Conservation (phyloP, 1,140 invertebrate genomes). For the Physella acuta region DNA sequence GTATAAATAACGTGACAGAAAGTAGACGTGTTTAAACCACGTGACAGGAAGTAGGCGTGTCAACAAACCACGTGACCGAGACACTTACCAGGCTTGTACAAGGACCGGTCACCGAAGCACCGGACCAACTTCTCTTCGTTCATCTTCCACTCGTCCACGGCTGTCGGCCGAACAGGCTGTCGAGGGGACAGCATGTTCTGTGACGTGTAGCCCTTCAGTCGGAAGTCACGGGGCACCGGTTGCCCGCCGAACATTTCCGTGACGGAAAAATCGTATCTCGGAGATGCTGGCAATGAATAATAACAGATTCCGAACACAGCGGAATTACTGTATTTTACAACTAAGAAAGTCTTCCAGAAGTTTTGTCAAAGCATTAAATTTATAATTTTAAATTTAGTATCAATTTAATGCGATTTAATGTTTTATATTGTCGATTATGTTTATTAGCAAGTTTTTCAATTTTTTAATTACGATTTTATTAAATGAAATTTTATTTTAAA, state of each 20-base stretch:
- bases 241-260: not conserved
- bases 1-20: not conserved
- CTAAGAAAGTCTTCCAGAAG: not conserved
- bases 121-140: not conserved
- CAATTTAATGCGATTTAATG: not conserved
- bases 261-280: not conserved
- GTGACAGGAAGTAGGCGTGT: not conserved
- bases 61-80: not conserved
- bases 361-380: not conserved
- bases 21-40: not conserved
- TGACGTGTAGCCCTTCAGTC: not conserved
- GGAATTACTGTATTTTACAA: not conserved
- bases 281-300: not conserved
- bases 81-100: not conserved
- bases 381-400: not conserved
- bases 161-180: not conserved
- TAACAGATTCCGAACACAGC: not conserved
- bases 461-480: no score
- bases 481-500: no score
- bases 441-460: no score
- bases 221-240: not conserved
- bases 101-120: not conserved
- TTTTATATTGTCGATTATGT: no score
- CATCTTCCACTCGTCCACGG: not conserved
- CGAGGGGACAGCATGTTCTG: not conserved